Conservation (phyloP, 2,888 invertebrate species). For the Abscondita cerata region DNA sequence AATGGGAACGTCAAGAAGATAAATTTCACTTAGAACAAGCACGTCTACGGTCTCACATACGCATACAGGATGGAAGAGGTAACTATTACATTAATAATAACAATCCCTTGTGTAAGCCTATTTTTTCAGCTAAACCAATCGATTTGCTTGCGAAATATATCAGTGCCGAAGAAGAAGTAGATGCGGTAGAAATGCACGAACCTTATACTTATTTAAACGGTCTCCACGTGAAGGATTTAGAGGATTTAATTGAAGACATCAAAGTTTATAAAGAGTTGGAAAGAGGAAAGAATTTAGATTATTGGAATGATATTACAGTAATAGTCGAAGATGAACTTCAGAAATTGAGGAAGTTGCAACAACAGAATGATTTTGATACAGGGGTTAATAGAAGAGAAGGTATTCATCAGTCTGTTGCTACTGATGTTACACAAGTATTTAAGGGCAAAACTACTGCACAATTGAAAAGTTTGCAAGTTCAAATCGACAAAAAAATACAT, state of each 20-base stretch:
- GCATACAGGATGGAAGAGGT: conserved; percentile 94
- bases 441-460: conserved; percentile 92
- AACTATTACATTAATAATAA: conserved; percentile 26
- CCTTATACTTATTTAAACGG: conserved; percentile 96
- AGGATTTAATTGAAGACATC: conserved; percentile 96
- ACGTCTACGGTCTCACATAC: conserved; percentile 87
- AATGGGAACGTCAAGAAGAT: conserved; percentile 97
- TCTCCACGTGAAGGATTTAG: conserved; percentile 86
- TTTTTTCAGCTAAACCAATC: conserved; percentile 85
- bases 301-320: conserved; percentile 96
- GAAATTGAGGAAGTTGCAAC: conserved; percentile 80
- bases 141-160: conserved; percentile 97
- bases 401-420: conserved; percentile 90
- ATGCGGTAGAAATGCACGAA: conserved; percentile 97
- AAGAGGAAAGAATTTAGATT: conserved; percentile 84
- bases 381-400: conserved; percentile 62
- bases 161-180: conserved; percentile 85
- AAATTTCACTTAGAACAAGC: conserved; percentile 98
- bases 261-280: conserved; percentile 94
- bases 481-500: conserved; percentile 87
- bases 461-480: conserved; percentile 79
- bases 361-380: conserved; percentile 66
- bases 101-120: too few relatives aligned
- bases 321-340: conserved; percentile 93
- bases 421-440: conserved; percentile 89